Percentiles rank a stretch among this genome's conserved stretches.
Evolutionary conservation across 1,140 invertebrate genomes (phyloP).

Genomic region (Pentalonia nigronervosa): DNA sequence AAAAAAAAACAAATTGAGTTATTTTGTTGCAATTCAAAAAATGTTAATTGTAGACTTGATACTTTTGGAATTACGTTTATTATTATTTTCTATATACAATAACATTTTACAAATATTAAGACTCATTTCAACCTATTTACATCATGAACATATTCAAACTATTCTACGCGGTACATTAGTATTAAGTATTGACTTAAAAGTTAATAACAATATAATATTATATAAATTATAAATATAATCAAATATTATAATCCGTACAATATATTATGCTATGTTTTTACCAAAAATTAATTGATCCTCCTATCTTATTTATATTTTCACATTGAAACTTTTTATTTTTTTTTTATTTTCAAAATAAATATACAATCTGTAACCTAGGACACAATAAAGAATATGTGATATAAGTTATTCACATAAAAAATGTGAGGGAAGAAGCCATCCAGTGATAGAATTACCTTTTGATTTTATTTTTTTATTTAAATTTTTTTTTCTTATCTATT

Average conservation of each 20-base stretch:
- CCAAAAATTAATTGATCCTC: background rate
- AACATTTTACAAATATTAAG: background rate
- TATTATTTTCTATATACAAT: background rate
- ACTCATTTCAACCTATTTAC: background rate
- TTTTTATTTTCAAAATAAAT: too few relatives aligned
- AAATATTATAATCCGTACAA: background rate
- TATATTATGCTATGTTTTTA: background rate
- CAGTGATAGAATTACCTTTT: too few relatives aligned
- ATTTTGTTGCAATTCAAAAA: background rate
- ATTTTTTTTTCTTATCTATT: too few relatives aligned
- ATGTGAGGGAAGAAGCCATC: too few relatives aligned
- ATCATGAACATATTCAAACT: background rate
- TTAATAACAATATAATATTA: background rate
- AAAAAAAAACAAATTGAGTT: background rate
- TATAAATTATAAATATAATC: background rate
- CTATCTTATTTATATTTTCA: background rate
- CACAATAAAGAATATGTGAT: too few relatives aligned
- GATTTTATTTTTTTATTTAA: too few relatives aligned
- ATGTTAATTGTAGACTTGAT: background rate
- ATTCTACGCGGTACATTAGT: too few relatives aligned
- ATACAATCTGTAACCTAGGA: too few relatives aligned
- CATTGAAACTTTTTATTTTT: too few relatives aligned
- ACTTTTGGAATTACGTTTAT: background rate
- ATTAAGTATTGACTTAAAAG: too few relatives aligned
- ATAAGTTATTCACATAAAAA: too few relatives aligned